Evolutionary conservation across 1,140 invertebrate species (phyloP).

Genomic region (Drosophila lowei): DNA sequence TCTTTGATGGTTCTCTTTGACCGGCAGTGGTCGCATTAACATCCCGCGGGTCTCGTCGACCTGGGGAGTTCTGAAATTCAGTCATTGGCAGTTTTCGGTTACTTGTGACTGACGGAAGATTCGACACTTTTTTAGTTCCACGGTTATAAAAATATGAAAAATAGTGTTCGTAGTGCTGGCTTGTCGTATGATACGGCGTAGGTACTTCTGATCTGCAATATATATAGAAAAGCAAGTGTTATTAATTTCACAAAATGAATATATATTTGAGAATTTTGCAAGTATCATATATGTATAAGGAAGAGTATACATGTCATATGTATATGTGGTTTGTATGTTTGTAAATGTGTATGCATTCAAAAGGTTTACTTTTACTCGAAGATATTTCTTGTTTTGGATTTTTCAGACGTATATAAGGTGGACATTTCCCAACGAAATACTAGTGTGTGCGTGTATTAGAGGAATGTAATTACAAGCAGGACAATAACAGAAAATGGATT

Average conservation of each 20-base stretch:
- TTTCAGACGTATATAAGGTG: no score
- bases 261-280: no score
- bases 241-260: not conserved
- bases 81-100: slow-evolving; percentile 66
- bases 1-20: slow-evolving; percentile 27
- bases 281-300: no score
- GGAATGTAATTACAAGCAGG: slow-evolving; percentile 40
- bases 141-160: slow-evolving; percentile 78
- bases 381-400: no score
- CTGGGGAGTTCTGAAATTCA: slow-evolving; percentile 43
- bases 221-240: no score
- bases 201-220: slow-evolving; percentile 43
- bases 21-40: not conserved
- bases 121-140: slow-evolving; percentile 42
- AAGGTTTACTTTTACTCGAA: no score
- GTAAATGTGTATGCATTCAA: slow-evolving; percentile 21
- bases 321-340: slow-evolving; percentile 14
- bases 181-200: slow-evolving; percentile 43
- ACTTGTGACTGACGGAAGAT: slow-evolving; percentile 14
- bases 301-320: not conserved
- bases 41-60: slow-evolving; percentile 25
- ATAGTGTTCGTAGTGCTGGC: slow-evolving; percentile 75
- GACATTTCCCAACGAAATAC: slow-evolving; percentile 42
- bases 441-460: slow-evolving; percentile 37
- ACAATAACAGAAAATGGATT: slow-evolving; percentile 36